Evolutionary conservation across 2,113 vertebrate genomes (phyloP).

Genomic region (Silurus asotus): DNA sequence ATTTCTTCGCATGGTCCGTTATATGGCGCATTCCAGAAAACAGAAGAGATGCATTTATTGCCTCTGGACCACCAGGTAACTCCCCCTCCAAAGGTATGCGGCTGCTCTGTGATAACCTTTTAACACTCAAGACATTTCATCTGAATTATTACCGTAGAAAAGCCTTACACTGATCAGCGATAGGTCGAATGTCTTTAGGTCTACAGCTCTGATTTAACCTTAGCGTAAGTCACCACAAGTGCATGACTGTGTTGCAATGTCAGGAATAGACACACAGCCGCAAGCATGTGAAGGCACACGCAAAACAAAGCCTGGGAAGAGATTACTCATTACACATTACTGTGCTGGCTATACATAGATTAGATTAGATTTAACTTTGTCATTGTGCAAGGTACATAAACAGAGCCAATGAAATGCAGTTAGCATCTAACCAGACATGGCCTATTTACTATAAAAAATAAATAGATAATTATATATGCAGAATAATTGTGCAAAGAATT

Average conservation of each 20-base stretch:
- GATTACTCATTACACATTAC: not conserved
- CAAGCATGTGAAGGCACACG: not conserved
- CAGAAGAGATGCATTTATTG: not conserved
- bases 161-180: not conserved
- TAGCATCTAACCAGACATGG: too few species aligned
- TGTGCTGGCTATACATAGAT: not conserved
- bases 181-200: not conserved
- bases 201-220: not conserved
- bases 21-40: not conserved
- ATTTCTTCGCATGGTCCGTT: not conserved
- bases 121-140: not conserved
- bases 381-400: too few species aligned
- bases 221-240: not conserved
- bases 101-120: conserved; percentile 24
- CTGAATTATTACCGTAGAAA: conserved; percentile 18
- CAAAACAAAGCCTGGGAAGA: too few species aligned
- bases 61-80: conserved; percentile 11
- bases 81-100: not conserved
- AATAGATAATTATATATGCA: too few species aligned
- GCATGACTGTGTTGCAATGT: conserved; percentile 14
- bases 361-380: too few species aligned
- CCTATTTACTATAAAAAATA: too few species aligned
- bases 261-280: not conserved
- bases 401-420: too few species aligned
- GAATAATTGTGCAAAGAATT: too few species aligned